These are phyloP conservation scores for Drosophila neotestacea DNA, from an alignment of 2,888 invertebrate species.

Conservation along the genomic window DNA sequence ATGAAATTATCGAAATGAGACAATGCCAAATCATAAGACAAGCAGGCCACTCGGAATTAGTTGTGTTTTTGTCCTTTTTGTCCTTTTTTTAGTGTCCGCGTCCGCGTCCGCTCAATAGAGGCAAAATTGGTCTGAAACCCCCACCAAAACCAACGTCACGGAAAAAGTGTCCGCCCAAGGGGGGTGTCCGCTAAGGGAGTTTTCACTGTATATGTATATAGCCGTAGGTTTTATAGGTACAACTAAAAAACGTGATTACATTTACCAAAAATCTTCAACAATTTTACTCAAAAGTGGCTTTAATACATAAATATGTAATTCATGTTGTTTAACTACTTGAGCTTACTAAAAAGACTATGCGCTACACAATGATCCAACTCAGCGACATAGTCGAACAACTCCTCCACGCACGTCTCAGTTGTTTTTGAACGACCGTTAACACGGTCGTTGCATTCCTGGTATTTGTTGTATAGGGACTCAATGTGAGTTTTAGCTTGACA, in stretches of 20 bases:
- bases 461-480: conserved; percentile 88
- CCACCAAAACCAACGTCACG: too few relatives aligned
- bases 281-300: conserved; percentile 41
- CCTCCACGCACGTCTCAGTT: conserved; percentile 95
- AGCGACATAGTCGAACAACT: conserved; percentile 95
- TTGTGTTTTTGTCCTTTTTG: too few relatives aligned
- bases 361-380: conserved; percentile 97
- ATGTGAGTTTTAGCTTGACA: conserved; percentile 89
- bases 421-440: conserved; percentile 94
- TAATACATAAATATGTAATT: conserved; percentile 32
- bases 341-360: conserved; percentile 85
- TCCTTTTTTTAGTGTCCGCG: too few relatives aligned
- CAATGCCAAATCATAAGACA: too few relatives aligned
- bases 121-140: too few relatives aligned
- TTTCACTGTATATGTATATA: background rate
- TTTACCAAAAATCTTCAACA: conserved; percentile 36
- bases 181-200: too few relatives aligned
- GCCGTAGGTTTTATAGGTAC: conserved; percentile 1
- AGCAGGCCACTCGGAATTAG: background rate
- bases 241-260: conserved; percentile 25
- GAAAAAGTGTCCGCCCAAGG: too few relatives aligned
- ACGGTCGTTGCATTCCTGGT: conserved; percentile 94
- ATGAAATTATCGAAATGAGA: too few relatives aligned
- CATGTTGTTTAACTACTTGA: conserved; percentile 50
- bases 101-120: too few relatives aligned